Evolutionary conservation across 2,888 invertebrate genomes (phyloP), one percentile per base, ranked within the genome.

Genomic region (Lepidonotus clava): DNA sequence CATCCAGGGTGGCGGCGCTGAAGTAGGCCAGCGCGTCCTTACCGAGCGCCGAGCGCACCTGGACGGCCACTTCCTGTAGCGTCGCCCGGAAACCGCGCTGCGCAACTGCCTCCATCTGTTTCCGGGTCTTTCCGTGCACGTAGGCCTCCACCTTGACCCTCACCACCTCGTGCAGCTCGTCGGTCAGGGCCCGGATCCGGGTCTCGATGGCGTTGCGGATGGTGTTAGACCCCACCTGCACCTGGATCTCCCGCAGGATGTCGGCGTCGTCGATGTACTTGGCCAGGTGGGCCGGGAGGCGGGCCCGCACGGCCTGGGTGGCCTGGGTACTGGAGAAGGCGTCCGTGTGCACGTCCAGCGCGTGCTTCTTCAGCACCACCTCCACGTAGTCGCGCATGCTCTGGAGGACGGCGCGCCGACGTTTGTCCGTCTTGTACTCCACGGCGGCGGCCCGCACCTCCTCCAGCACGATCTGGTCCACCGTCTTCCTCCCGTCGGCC

Each of bases 161-260:
- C 32, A 86, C 86, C 24, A 83, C 83, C 18, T 46, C 61, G 5
- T 83, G 84, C 14, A 87, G 83, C 1, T 76, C 56, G 32, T 46
- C 46, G 24, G 80, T 51, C 11, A 88, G 32, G 34, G 38, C 53
- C 86, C 84, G 83, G 51, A 83, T 76, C 28, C 83, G 21, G 28
- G 86, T 80, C 71, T 83, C 71, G 28, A 87, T 83, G 40, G 84
- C 83, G 21, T 83, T 66, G n/a, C 14, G 8, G 61, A 61, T 61
- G 61, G 61, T 61, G 61, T 61, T 61, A 14, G 61, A 61, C 24
- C 61, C 61, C 28, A 61, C 32, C 61, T 61, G 61, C 1, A 61
- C 28, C 24, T 61, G 11, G 61, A 61, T 61, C 61, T 61, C 61
- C 5, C 61, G 61, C 61, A 28, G 28, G 28, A 61, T 61, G 28